Base-by-base conservation (phyloP, 2,888 invertebrate species). In the Caenorhabditis macrosperma region DNA sequence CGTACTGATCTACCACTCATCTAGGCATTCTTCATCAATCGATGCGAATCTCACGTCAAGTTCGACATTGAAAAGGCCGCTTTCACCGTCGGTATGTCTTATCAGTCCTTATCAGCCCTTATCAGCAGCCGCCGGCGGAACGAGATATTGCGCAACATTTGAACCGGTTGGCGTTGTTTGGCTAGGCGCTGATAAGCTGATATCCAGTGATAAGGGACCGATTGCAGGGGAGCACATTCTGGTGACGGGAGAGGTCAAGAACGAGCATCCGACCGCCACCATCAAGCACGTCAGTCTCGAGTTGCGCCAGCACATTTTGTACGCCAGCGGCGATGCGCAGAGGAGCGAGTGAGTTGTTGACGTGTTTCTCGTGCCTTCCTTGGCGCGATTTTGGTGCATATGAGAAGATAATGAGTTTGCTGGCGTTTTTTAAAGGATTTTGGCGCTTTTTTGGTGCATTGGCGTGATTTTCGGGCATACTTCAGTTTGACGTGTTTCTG, bases 1-100 rank as follows among this genome's bases (percentile, higher is more conserved):
- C 33, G 33, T 33, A 33, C 3, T 3, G 20, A 44, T 44, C 44
- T 3, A 5, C 15, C 24, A 20, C 20, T 22, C 35, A 55, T 81
- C n/a, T 50, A 83, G 83, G 50, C 78, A 0, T 77, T 84, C 20
- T 82, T 82, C 48, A 68, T 82, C 60, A 80, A 78, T 26, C 79
- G 78, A 17, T 55, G 78, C 0, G 84, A 84, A 15, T 80, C 82
- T 30, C 69, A 78, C 26, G 67, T 84, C 50, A 59, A 74, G n/a
- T 61, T 84, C 41, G 82, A 84, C 24, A 61, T 84, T 24, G 84
- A 84, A 22, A 60, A 76, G 61, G 78, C 82, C n/a, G 78, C 82
- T 12, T 84, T 69, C 24, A 71, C 59, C 12, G 68, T 83, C 46
- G 83, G 83, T 83, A 26, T n/a, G n/a, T n/a, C n/a, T n/a, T n/a